Conservation (phyloP, 2,888 invertebrate species). For the Plusia festucae region DNA sequence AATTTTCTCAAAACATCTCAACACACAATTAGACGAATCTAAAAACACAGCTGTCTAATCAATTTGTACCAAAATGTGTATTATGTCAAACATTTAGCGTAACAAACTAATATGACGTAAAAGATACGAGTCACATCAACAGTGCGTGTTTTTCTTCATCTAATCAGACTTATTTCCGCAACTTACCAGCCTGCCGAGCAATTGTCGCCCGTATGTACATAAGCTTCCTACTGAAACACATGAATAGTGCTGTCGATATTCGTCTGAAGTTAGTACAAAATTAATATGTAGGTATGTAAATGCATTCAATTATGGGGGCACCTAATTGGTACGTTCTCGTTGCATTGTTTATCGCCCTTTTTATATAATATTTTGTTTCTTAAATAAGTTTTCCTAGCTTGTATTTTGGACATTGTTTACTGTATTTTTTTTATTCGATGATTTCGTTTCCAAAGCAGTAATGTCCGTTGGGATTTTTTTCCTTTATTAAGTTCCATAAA, state of each 20-base stretch:
- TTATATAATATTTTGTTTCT: not conserved
- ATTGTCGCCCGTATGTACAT: conserved; percentile 22
- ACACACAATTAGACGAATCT: no score
- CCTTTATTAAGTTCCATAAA: no score
- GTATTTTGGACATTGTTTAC: not conserved
- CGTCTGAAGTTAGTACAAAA: not conserved
- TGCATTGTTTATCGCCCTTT: not conserved
- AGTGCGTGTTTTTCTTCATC: conserved; percentile 29
- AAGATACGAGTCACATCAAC: conserved; percentile 13
- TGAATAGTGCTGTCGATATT: conserved; percentile 6
- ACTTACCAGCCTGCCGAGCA: conserved; percentile 21
- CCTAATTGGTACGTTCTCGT: not conserved
- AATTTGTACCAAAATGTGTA: not conserved
- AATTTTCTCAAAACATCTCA: no score
- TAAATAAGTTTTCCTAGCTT: not conserved
- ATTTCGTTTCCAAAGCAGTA: no score
- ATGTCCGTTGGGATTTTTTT: no score
- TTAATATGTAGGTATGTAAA: conserved; percentile 15
- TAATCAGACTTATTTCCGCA: conserved; percentile 41
- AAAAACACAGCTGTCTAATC: no score
- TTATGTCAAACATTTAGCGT: not conserved
- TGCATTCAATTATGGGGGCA: conserved; percentile 1
- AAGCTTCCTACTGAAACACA: conserved; percentile 16
- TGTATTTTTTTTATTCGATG: no score
- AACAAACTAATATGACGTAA: not conserved